These are phyloP conservation scores for Hyphantria cunea DNA, from an alignment of 1,140 invertebrate genomes.

Conservation along the genomic window DNA sequence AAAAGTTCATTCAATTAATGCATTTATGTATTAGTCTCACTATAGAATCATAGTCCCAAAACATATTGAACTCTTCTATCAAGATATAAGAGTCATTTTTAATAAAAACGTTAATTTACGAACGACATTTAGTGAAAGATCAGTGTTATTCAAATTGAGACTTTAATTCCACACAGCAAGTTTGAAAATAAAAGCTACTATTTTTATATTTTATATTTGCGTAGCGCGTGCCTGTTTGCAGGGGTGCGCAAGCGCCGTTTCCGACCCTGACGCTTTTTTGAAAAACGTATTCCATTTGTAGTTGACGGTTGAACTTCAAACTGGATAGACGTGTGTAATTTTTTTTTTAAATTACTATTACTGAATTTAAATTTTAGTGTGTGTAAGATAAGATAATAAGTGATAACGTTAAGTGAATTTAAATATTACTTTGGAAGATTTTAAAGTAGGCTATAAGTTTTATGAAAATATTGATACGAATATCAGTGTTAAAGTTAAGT, in stretches of 20 bases:
- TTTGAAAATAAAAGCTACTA: neutral
- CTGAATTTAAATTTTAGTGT: conserved; percentile 24
- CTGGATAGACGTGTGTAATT: conserved; percentile 31
- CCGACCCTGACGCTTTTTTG: conserved; percentile 59
- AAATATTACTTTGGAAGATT: too few relatives aligned
- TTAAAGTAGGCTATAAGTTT: too few relatives aligned
- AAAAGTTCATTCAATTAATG: conserved; percentile 55
- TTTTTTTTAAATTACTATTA: conserved; percentile 4
- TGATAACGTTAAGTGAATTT: conserved; percentile 2
- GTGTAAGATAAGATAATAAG: conserved; percentile 4
- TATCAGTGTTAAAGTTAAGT: too few relatives aligned
- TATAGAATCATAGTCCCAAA: conserved; percentile 11
- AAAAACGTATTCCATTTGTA: conserved; percentile 49
- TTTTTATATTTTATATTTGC: neutral
- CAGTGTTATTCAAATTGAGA: neutral
- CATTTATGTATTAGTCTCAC: conserved; percentile 33
- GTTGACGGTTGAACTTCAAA: conserved; percentile 62
- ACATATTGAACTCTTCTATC: neutral
- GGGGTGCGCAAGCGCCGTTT: conserved; percentile 73
- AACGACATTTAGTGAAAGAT: neutral
- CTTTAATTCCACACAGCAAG: neutral
- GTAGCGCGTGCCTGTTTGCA: conserved; percentile 60
- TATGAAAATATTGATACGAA: too few relatives aligned
- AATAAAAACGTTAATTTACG: neutral
- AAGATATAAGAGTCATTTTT: neutral